Base-by-base conservation (phyloP, 2,888 invertebrate genomes). In the Colostygia pectinataria region DNA sequence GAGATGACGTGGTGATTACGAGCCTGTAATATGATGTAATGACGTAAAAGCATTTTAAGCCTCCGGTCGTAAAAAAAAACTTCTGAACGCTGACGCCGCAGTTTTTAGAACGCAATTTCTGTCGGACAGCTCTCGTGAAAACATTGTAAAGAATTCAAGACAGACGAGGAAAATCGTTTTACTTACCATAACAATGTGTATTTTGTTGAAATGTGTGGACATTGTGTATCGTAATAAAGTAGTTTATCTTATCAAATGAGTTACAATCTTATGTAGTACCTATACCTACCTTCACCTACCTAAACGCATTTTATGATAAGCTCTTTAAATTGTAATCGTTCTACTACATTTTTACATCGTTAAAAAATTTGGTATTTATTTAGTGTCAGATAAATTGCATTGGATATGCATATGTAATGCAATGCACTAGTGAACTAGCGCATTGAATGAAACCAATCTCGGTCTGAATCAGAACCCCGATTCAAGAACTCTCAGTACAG, bases 11-110 rank as follows among this genome's bases (percentile, higher is more conserved):
- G 59, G 56, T 62, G 65, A 68, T 77, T 72, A 75, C 61, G 65
- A 64, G 59, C 55, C 52, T 45, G 63, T 74, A 66, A 66, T 74
- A 71, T 60, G 61, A 58, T 55, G 64, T 77, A 74, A 78, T 75
- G 74, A 70, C 66, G 66, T 72, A 68, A 77, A 76, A 73, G 62
- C 68, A 68, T 74, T 74, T 64, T 71, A 66, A 61, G 68, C 61
- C 66, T 66, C 57, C 60, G 45, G 64, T 53, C 55, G 44, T 49
- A 52, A 53, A 53, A 53, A 53, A 56, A 58, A 59, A 57, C 53
- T 42, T 54, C 36, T 32, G 58, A 60, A 58, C 55, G 55, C 42
- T 42, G 49, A 59, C 45, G 53, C 54, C 57, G 63, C 55, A 57
- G 68, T 68, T 62, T 71, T 57, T 43, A 59, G 48, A 51, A 45